phyloP scores from a whole-genome alignment of 2,888 invertebrate species.

The Sarcophaga carnaria region DNA sequence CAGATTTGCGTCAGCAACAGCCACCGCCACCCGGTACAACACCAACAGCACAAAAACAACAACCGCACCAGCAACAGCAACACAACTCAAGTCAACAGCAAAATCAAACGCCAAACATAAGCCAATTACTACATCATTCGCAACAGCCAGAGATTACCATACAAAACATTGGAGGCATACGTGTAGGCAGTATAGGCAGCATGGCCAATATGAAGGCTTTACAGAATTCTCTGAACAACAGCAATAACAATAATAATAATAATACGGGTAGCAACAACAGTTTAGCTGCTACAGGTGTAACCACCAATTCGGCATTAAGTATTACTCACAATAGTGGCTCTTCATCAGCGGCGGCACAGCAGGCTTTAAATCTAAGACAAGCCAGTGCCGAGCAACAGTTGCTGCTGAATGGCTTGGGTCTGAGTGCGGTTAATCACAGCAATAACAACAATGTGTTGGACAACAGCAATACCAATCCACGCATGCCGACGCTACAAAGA shows the following conservation, averaged over 20 bases:
- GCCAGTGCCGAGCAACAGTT: slow-evolving; percentile 76
- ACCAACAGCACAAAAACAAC: slow-evolving; percentile 40
- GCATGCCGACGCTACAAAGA: slow-evolving; percentile 69
- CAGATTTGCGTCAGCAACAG: slow-evolving; percentile 75
- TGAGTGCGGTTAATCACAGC: slow-evolving; percentile 76
- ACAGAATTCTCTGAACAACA: slow-evolving; percentile 72
- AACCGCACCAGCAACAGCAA: slow-evolving; percentile 54
- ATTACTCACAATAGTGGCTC: slow-evolving; percentile 60
- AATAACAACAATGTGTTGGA: slow-evolving; percentile 60
- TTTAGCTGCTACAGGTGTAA: neutral
- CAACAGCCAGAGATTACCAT: slow-evolving; percentile 75
- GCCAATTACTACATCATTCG: slow-evolving; percentile 56
- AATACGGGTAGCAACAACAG: neutral
- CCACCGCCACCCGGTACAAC: slow-evolving; percentile 56
- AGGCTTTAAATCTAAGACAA: slow-evolving; percentile 66
- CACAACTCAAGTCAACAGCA: slow-evolving; percentile 5
- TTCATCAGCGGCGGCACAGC: slow-evolving; percentile 30
- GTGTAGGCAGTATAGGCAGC: slow-evolving; percentile 76
- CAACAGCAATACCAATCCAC: slow-evolving; percentile 61
- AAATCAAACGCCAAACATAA: slow-evolving; percentile 29
- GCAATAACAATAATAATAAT: slow-evolving; percentile 56
- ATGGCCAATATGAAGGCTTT: slow-evolving; percentile 77
- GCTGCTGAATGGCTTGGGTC: slow-evolving; percentile 75
- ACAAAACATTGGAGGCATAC: slow-evolving; percentile 76
- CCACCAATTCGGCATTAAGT: slow-evolving; percentile 63